Evolutionary conservation across 1,140 invertebrate species (phyloP).

Genomic region (Drosophila murphyi): DNA sequence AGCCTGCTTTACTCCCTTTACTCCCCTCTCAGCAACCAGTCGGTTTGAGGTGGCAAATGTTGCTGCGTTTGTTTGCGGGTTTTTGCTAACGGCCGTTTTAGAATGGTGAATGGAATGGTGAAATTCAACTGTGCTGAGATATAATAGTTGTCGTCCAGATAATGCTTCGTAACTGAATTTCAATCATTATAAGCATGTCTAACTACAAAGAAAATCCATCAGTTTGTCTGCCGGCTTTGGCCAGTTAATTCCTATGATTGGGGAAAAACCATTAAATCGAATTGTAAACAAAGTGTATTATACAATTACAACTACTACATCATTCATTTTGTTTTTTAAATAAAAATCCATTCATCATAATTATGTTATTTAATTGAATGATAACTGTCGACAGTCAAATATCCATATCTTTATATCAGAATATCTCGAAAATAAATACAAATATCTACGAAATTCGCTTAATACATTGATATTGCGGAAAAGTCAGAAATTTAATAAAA

Average conservation of each 20-base stretch:
- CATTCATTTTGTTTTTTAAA: slow-evolving; percentile 21
- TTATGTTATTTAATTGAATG: slow-evolving; percentile 1
- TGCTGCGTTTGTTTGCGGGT: slow-evolving; percentile 31
- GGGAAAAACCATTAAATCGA: slow-evolving; percentile 2
- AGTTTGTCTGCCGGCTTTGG: no score
- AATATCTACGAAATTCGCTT: no score
- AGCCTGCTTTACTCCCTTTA: neutral
- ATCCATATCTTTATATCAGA: no score
- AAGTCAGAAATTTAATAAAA: neutral
- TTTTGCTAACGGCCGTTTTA: neutral
- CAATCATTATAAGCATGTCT: neutral
- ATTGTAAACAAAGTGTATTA: slow-evolving; percentile 20
- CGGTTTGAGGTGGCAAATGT: slow-evolving; percentile 31
- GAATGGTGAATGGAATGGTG: no score
- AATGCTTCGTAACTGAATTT: neutral
- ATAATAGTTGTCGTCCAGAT: neutral
- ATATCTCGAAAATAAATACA: no score
- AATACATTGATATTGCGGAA: no score
- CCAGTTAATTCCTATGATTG: neutral
- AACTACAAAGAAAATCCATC: no score
- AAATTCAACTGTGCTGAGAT: neutral
- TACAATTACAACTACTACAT: slow-evolving; percentile 33
- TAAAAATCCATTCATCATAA: slow-evolving; percentile 34
- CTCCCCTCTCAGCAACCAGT: neutral
- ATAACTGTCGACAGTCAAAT: no score